Evolutionary conservation across 1,140 invertebrate genomes (phyloP), one percentile per base, ranked within the genome.

Genomic region (Paraescarpia echinospica): DNA sequence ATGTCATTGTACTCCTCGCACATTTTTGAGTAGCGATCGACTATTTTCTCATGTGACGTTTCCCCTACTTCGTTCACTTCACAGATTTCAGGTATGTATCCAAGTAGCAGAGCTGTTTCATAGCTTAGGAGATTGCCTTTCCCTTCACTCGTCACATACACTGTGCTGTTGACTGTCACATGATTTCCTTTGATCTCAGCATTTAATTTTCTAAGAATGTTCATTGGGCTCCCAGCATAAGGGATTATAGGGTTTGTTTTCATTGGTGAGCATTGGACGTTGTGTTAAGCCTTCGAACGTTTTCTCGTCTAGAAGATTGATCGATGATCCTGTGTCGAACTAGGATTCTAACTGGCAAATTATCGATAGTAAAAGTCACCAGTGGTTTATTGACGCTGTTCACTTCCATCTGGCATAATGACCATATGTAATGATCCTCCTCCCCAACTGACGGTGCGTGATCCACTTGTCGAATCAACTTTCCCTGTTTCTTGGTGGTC

Each of bases 111-210:
- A 91, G 91, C 91, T 35, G 35, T 91, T 59, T 35, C 91, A 91
- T 22, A 91, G 91, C 91, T 91, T n/a, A n/a, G 48, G 33, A 91
- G 48, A 59, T 91, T 91, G 35, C 35, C 91, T 91, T 35, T 59
- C 35, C 48, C 6, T 91, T 91, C 91, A 91, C 48, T 14, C 14
- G 34, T 59, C 18, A 91, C 91, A 91, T 59, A 91, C 41, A 91
- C 34, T 91, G n/a, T n/a, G 91, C 48, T 91, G 91, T 31, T 90
- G 33, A 90, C 35, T 90, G 89, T 90, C 34, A 31, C 91, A 91
- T 91, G 8, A 34, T 41, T 91, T 91, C 91, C 48, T 48, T 31
- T 90, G 89, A 90, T 90, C 35, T 90, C 27, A 0, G 89, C 89
- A 90, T 31, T 90, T 5, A 90, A 90, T 90, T 90, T 90, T 90